phyloP scores from a whole-genome alignment of 2,113 vertebrate genomes.

The Glareola pratincola region DNA sequence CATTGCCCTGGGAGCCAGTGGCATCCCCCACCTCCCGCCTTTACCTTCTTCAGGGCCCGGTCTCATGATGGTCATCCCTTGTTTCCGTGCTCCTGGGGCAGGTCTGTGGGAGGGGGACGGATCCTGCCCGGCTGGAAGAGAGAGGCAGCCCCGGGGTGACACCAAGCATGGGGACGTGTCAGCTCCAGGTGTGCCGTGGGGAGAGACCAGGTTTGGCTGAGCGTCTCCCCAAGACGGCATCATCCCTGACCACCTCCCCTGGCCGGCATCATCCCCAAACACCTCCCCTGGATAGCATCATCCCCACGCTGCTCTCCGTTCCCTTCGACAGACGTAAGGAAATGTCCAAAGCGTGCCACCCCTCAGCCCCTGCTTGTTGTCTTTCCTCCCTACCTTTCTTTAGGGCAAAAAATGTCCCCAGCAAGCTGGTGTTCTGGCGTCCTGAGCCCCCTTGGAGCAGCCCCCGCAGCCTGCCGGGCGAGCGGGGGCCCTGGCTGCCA shows the following conservation, averaged over 20 bases:
- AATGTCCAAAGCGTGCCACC: accelerated
- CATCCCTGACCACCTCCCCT: background rate
- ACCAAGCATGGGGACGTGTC: accelerated
- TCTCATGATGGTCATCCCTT: conserved; percentile 71
- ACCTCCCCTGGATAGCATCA: background rate
- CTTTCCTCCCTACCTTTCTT: background rate
- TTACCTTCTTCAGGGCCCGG: conserved; percentile 54
- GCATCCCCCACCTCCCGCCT: background rate
- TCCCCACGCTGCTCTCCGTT: accelerated
- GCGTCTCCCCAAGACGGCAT: background rate
- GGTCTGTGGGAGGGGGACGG: background rate
- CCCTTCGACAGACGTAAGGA: background rate
- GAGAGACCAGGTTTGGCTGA: background rate
- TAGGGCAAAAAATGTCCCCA: background rate
- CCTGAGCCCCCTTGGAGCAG: background rate
- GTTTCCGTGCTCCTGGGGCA: background rate
- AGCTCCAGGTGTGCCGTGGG: background rate
- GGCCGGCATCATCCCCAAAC: background rate
- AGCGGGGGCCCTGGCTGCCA: background rate
- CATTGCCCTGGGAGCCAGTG: background rate
- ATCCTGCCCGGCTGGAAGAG: background rate
- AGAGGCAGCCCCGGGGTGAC: background rate
- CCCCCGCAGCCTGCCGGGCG: accelerated
- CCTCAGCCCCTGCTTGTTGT: background rate
- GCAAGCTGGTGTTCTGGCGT: accelerated